Conservation (phyloP, 2,113 vertebrate species). For the Gracilinanus agilis region DNA sequence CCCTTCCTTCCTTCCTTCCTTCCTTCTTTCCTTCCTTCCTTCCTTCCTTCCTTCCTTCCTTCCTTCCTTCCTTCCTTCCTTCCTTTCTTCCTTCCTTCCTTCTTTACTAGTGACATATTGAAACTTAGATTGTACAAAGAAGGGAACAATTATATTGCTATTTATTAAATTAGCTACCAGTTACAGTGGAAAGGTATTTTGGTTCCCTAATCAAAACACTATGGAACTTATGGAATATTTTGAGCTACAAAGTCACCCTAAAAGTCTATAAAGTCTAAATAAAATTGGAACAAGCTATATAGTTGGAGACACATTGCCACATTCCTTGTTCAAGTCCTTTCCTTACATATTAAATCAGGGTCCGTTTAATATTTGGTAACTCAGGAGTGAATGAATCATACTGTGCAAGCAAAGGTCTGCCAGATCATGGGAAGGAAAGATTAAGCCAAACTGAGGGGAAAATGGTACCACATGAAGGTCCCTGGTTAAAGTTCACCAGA, state of each 20-base stretch:
- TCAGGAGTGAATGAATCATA: not conserved
- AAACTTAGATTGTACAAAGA: fast-evolving
- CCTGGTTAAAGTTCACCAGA: not conserved
- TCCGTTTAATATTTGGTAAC: too few relatives aligned
- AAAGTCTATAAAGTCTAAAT: not conserved
- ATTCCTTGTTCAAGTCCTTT: not conserved
- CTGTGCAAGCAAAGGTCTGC: fast-evolving
- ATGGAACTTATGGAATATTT: not conserved
- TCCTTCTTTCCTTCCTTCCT: too few relatives aligned
- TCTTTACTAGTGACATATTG: too few relatives aligned
- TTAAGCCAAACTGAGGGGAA: fast-evolving
- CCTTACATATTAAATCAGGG: not conserved
- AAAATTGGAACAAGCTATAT: not conserved
- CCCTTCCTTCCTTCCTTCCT: too few relatives aligned
- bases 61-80: too few relatives aligned
- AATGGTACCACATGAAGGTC: too few relatives aligned
- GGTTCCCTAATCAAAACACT: not conserved
- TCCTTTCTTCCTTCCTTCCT: too few relatives aligned
- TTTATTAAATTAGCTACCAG: not conserved
- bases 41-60: too few relatives aligned
- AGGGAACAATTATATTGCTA: fast-evolving
- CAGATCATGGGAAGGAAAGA: not conserved
- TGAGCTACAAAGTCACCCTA: too few relatives aligned
- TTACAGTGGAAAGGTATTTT: not conserved
- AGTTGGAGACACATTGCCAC: fast-evolving